These are phyloP conservation scores for Microcebus lehilahytsara DNA, from an alignment of 2,113 vertebrate genomes.

Conservation along the genomic window DNA sequence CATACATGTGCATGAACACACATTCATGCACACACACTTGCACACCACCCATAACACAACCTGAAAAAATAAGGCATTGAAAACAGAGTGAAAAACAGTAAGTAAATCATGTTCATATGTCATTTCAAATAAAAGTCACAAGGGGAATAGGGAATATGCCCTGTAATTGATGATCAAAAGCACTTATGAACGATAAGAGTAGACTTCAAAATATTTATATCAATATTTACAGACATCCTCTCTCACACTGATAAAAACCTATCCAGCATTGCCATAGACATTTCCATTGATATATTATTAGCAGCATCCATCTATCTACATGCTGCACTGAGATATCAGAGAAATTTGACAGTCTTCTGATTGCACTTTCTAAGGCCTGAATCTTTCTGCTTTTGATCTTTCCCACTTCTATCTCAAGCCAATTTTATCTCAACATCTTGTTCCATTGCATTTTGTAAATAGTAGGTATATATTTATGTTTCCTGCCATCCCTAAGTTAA, in stretches of 20 bases:
- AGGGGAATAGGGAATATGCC: background rate
- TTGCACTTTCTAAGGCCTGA: background rate
- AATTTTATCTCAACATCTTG: conserved; percentile 39
- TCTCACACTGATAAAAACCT: conserved; percentile 28
- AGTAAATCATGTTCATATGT: background rate
- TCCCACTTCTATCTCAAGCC: background rate
- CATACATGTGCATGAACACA: background rate
- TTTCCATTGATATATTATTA: conserved; percentile 29
- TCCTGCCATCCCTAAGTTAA: conserved; percentile 44
- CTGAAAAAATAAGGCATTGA: background rate
- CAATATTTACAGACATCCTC: conserved; percentile 29
- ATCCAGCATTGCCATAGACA: background rate
- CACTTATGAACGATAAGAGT: background rate
- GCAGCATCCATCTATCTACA: background rate
- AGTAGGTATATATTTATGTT: conserved; percentile 28
- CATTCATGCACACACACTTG: background rate
- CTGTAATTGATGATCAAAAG: conserved; percentile 27
- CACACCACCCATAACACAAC: background rate
- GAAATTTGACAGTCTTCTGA: conserved; percentile 38
- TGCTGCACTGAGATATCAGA: background rate
- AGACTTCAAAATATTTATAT: conserved; percentile 25
- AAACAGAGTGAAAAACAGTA: background rate
- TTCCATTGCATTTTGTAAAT: conserved; percentile 1
- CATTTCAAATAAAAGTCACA: conserved; percentile 41
- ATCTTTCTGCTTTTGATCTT: conserved; percentile 16